Conservation (phyloP, 2,888 invertebrate genomes). For the Agrotis segetum region DNA sequence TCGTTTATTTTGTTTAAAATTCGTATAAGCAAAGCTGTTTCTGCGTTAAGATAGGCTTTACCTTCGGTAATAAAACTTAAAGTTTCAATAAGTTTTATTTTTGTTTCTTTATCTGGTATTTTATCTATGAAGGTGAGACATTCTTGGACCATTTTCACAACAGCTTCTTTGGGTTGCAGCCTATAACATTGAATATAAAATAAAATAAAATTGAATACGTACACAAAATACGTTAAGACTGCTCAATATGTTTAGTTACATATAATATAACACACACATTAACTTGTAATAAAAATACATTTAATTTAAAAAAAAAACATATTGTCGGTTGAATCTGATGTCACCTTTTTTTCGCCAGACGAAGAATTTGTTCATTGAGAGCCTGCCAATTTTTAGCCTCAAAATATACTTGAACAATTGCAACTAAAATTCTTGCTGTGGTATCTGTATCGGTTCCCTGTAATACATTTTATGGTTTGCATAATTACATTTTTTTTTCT, state of each 20-base stretch:
- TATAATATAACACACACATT: too few species aligned
- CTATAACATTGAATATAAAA: too few species aligned
- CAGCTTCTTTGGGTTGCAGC: conserved; percentile 99
- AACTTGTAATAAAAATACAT: not conserved
- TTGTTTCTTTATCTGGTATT: conserved; percentile 96
- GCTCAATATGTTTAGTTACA: not conserved
- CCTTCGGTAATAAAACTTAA: conserved; percentile 98
- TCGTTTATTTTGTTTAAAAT: conserved; percentile 86
- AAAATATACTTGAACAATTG: conserved; percentile 97
- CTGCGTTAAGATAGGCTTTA: conserved; percentile 99
- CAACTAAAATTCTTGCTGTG: conserved; percentile 97
- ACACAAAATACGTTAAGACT: too few species aligned
- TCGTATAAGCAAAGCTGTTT: conserved; percentile 98
- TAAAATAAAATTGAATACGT: not conserved
- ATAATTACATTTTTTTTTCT: too few species aligned
- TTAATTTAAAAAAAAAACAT: too few species aligned
- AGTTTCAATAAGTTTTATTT: conserved; percentile 98
- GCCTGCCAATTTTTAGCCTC: conserved; percentile 98
- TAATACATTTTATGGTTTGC: conserved; percentile 1
- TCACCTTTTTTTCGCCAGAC: conserved; percentile 96
- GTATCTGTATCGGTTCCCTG: conserved; percentile 98
- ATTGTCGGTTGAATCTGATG: not conserved
- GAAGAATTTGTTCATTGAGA: conserved; percentile 97
- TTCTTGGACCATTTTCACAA: conserved; percentile 99
- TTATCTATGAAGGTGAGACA: conserved; percentile 98